Evolutionary conservation across 2,113 vertebrate species (phyloP).

Genomic region (Aspiorhynchus laticeps): DNA sequence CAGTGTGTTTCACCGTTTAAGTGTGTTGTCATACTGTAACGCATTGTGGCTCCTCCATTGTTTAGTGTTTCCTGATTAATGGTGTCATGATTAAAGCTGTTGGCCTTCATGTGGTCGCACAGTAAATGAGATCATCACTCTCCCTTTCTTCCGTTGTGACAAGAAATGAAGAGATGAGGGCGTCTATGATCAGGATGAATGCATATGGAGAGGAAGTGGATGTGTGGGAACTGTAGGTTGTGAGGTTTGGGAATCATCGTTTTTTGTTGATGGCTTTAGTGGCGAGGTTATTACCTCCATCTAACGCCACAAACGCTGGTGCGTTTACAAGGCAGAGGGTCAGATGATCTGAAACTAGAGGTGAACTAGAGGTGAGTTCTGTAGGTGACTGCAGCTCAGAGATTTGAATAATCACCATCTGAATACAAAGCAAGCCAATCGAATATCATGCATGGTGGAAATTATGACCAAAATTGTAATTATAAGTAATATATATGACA

Average conservation of each 20-base stretch:
- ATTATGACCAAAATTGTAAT: background rate
- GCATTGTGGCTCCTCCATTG: constrained; percentile 21
- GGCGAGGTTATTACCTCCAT: background rate
- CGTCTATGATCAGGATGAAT: constrained; percentile 37
- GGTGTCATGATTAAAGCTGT: constrained; percentile 24
- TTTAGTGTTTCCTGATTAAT: constrained; percentile 32
- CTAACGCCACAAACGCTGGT: background rate
- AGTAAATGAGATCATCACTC: constrained; percentile 54
- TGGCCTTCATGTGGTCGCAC: constrained; percentile 45
- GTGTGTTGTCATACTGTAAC: constrained; percentile 32
- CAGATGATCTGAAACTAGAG: constrained; percentile 6
- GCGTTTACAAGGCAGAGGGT: background rate
- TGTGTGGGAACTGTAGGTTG: constrained; percentile 31
- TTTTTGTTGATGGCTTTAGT: background rate
- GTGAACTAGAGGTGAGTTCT: constrained; percentile 22
- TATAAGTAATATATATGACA: background rate
- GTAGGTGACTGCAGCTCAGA: background rate
- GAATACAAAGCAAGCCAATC: background rate
- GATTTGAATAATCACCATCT: constrained; percentile 19
- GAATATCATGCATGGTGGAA: background rate
- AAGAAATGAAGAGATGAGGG: constrained; percentile 45
- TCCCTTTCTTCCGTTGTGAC: constrained; percentile 43
- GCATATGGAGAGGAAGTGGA: constrained; percentile 11
- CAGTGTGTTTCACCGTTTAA: constrained; percentile 1
- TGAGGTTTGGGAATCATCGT: background rate